Evolutionary conservation across 1,140 invertebrate species (phyloP).

Genomic region (Pachyrhynchus sulphureomaculatus): DNA sequence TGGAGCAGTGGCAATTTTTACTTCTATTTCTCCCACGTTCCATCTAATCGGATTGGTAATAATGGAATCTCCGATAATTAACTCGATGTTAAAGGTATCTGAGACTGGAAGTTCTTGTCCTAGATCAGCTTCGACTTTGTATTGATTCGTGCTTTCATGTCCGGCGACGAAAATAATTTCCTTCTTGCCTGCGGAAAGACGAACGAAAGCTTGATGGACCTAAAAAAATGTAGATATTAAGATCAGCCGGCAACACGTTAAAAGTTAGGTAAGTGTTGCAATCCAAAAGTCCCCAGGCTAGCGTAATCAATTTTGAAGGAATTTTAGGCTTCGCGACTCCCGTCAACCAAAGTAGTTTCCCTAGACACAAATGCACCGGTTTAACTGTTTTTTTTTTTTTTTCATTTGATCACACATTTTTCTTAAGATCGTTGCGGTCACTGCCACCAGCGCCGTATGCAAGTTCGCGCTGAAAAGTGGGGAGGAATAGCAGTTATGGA

Average conservation of each 20-base stretch:
- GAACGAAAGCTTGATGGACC: slow-evolving; percentile 90
- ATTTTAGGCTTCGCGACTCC: too few species aligned
- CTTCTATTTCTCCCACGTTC: slow-evolving; percentile 73
- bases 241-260: background rate
- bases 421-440: too few species aligned
- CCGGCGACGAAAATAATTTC: slow-evolving; percentile 95
- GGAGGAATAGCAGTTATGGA: too few species aligned
- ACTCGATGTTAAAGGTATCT: slow-evolving; percentile 78
- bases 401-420: too few species aligned
- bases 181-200: slow-evolving; percentile 67
- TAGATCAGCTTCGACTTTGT: slow-evolving; percentile 82
- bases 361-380: too few species aligned
- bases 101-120: slow-evolving; percentile 80
- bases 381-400: too few species aligned
- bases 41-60: slow-evolving; percentile 88
- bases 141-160: slow-evolving; percentile 76
- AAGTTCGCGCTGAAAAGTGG: too few species aligned
- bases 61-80: slow-evolving; percentile 89
- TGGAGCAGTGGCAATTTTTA: slow-evolving; percentile 66
- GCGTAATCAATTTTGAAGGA: too few species aligned
- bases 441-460: too few species aligned
- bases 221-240: slow-evolving; percentile 13
- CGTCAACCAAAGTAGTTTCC: too few species aligned
- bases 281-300: too few species aligned
- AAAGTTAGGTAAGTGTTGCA: background rate